A percentile compares a stretch with the other conserved stretches of the same genome.
These are phyloP conservation scores for Chydorus sphaericus DNA, from an alignment of 2,888 invertebrate genomes.

Conservation along the genomic window DNA sequence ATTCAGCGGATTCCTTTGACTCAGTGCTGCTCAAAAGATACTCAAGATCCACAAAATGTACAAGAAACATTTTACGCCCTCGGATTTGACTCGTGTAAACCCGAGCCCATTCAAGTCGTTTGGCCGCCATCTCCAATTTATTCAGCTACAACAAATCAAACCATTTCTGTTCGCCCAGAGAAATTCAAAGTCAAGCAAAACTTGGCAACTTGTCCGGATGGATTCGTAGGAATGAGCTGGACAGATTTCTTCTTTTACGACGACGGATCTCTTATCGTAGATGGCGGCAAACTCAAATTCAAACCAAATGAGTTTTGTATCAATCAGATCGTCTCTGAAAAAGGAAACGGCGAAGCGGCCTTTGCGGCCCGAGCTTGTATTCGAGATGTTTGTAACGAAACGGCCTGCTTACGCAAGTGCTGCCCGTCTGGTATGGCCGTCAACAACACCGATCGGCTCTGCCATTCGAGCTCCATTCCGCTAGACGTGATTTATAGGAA, in stretches of 20 bases:
- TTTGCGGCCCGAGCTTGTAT: background rate
- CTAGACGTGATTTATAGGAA: background rate
- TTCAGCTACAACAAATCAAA: background rate
- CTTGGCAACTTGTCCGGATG: background rate
- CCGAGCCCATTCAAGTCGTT: background rate
- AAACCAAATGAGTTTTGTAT: background rate
- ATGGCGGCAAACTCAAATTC: background rate
- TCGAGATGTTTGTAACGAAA: background rate
- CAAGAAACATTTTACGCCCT: too few species aligned
- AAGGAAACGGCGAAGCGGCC: background rate
- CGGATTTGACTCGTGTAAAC: background rate
- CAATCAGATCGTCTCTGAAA: background rate
- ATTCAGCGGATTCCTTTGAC: background rate
- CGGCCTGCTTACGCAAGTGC: slow-evolving; percentile 20
- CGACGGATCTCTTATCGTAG: background rate
- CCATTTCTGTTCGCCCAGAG: too few species aligned
- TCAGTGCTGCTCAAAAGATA: background rate
- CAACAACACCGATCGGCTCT: slow-evolving; percentile 15
- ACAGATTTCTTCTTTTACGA: background rate
- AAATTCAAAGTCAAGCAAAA: background rate
- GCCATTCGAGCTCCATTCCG: slow-evolving; percentile 20
- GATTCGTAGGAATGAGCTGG: background rate
- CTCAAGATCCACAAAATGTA: background rate
- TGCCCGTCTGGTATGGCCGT: slow-evolving; percentile 18
- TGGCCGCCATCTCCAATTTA: background rate